Percentiles rank a stretch among this genome's conserved stretches.
Conservation (phyloP, 2,888 invertebrate genomes). For the Exocentrus adspersus region DNA sequence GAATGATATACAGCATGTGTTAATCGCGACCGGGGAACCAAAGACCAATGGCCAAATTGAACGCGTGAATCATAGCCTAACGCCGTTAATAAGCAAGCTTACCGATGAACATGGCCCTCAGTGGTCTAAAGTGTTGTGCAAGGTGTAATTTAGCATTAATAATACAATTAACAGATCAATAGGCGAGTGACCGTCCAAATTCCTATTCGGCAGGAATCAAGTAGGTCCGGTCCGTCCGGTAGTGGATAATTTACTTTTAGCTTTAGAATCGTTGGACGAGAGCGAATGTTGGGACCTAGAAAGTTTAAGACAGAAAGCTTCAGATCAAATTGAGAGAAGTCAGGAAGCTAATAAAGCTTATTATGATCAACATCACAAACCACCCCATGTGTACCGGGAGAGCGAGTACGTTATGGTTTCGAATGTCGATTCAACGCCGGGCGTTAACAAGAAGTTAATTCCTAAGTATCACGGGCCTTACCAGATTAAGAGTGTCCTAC, state of each 20-base stretch:
- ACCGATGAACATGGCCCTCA: slow-evolving; percentile 9
- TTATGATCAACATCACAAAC: not conserved
- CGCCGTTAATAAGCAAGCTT: too few species aligned
- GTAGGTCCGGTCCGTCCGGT: not conserved
- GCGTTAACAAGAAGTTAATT: not conserved
- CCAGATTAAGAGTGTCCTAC: too few species aligned
- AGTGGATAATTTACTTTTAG: not conserved
- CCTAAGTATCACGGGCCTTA: not conserved
- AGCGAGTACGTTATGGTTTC: not conserved
- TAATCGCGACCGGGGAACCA: slow-evolving; percentile 47
- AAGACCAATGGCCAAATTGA: slow-evolving; percentile 53
- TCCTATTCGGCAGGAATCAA: slow-evolving; percentile 7
- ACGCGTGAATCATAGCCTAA: slow-evolving; percentile 40
- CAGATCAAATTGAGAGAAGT: not conserved
- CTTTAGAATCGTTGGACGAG: not conserved
- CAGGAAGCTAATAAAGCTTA: slow-evolving; percentile 5
- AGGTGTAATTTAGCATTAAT: slow-evolving; percentile 13
- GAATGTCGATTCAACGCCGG: not conserved
- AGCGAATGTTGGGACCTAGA: not conserved
- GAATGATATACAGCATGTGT: slow-evolving; percentile 20
- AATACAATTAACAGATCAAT: not conserved
- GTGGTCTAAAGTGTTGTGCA: not conserved
- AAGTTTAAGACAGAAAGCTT: not conserved
- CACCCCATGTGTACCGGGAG: not conserved
- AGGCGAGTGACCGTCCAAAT: not conserved